Evolutionary conservation across 2,888 invertebrate genomes (phyloP).

Genomic region (Heliconius hortense): DNA sequence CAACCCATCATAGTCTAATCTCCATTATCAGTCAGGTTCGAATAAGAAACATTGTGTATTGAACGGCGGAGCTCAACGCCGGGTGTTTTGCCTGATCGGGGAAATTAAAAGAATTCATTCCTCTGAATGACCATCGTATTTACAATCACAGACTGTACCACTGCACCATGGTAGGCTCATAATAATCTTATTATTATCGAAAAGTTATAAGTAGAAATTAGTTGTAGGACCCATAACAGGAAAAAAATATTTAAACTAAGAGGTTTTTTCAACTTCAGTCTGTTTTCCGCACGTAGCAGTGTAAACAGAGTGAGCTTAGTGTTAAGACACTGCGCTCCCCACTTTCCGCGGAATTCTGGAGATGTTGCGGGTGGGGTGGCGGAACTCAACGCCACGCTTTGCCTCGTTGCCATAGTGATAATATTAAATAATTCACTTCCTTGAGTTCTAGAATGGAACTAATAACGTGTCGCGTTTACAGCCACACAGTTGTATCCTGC

Average conservation of each 20-base stretch:
- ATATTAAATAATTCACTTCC: no score
- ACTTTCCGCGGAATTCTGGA: no score
- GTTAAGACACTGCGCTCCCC: no score
- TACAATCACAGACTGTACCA: not conserved
- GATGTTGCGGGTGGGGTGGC: no score
- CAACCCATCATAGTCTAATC: not conserved
- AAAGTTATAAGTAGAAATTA: not conserved
- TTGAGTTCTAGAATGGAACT: no score
- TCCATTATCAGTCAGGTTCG: not conserved
- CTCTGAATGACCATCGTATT: not conserved
- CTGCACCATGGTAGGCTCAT: not conserved
- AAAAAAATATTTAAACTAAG: not conserved
- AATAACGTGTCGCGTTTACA: no score
- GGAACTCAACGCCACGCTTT: no score
- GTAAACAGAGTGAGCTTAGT: no score
- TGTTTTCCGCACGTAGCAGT: no score
- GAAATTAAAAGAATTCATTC: not conserved
- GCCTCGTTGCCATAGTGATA: no score
- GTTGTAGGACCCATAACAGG: not conserved
- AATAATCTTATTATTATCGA: not conserved
- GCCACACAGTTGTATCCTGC: no score
- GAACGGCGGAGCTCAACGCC: not conserved
- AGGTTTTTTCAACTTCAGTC: not conserved
- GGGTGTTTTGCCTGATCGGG: not conserved
- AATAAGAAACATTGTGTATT: not conserved